phyloP scores from a whole-genome alignment of 2,888 invertebrate species.

The Spicauda simplicius region DNA sequence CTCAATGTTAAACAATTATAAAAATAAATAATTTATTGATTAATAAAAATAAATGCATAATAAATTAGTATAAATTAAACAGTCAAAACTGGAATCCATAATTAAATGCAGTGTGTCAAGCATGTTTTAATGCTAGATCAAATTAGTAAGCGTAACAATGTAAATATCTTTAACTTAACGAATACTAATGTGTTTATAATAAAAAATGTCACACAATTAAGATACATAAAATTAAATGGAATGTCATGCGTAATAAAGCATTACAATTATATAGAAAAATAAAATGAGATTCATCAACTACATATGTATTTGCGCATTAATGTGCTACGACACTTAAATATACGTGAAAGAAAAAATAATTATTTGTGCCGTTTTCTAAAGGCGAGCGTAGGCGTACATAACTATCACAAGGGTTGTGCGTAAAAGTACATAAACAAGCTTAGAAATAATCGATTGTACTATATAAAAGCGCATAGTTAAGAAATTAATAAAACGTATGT shows the following conservation, averaged over 20 bases:
- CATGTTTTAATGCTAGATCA: neutral
- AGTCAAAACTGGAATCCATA: no score
- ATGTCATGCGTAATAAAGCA: neutral
- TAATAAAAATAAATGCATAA: no score
- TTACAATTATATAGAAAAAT: neutral
- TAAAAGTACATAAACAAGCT: constrained; percentile 22
- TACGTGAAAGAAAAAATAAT: neutral
- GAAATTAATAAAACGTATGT: neutral
- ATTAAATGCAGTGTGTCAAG: neutral
- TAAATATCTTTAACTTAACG: neutral
- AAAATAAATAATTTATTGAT: no score
- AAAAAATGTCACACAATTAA: no score
- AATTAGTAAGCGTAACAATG: neutral
- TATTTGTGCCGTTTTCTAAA: constrained; percentile 35
- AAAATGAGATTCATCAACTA: neutral
- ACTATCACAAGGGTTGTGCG: constrained; percentile 34
- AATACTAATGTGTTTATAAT: neutral
- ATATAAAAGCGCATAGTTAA: constrained; percentile 26
- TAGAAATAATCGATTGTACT: constrained; percentile 17
- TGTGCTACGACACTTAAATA: neutral
- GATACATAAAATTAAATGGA: neutral
- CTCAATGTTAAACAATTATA: no score
- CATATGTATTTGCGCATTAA: neutral
- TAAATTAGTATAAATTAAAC: no score
- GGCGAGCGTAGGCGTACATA: constrained; percentile 16